A percentile compares a stretch with the other conserved stretches of the same genome.
Conservation (phyloP, 2,113 vertebrate genomes). For the Hypomesus transpacificus region DNA sequence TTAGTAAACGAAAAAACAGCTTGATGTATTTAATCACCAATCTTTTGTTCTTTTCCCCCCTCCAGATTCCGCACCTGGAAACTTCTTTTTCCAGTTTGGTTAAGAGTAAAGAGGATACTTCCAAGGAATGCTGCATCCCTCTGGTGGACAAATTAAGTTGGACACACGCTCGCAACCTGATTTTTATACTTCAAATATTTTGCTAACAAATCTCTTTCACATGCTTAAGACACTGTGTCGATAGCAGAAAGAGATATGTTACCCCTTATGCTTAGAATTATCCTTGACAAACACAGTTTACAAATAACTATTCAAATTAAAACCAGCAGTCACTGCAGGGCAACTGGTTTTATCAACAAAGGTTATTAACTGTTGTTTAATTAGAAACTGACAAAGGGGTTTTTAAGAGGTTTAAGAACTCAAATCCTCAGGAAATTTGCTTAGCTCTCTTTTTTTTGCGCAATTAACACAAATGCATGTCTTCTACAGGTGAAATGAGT, state of each 20-base stretch:
- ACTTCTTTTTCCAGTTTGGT: conserved; percentile 98
- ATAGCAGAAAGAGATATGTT: conserved; percentile 43
- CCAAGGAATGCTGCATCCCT: conserved; percentile 11
- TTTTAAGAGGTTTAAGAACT: background rate
- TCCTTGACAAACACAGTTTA: background rate
- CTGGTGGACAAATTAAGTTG: conserved; percentile 42
- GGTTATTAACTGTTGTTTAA: background rate
- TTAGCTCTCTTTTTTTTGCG: background rate
- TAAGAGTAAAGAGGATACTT: conserved; percentile 60
- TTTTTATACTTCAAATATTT: conserved; percentile 71
- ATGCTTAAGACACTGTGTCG: conserved; percentile 29
- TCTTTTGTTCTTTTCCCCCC: background rate
- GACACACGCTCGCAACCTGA: conserved; percentile 42
- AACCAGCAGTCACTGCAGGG: conserved; percentile 16
- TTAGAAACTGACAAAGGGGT: background rate
- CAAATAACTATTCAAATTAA: conserved; percentile 34
- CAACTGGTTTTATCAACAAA: background rate
- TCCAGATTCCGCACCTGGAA: conserved; percentile 88
- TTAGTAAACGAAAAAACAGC: background rate
- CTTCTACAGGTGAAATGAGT: background rate
- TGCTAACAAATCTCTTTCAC: conserved; percentile 70
- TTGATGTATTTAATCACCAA: background rate
- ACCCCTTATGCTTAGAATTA: background rate
- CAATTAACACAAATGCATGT: background rate
- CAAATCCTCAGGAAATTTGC: background rate